Evolutionary conservation across 2,797 vertebrate species (phyloP).

Genomic region (Loris lydekkerianus): DNA sequence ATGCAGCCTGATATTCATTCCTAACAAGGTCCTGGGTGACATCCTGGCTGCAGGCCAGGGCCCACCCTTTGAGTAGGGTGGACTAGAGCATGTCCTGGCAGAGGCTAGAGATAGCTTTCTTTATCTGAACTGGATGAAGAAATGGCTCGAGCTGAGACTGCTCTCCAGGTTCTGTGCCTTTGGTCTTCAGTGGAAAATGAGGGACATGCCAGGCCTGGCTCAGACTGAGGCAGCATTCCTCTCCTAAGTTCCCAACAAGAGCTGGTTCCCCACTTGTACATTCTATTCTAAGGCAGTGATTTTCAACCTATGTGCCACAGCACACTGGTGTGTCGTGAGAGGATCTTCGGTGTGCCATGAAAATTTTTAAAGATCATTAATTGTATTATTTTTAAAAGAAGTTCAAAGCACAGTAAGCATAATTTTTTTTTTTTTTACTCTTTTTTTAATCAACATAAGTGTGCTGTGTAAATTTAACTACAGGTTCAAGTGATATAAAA

Average conservation of each 20-base stretch:
- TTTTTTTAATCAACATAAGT: no score
- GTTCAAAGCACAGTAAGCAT: no score
- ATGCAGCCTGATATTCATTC: not conserved
- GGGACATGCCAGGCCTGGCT: not conserved
- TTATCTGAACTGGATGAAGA: not conserved
- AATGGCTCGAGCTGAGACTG: not conserved
- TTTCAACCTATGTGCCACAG: no score
- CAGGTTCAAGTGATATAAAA: no score
- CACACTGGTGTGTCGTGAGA: no score
- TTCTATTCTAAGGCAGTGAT: no score
- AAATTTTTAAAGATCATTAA: no score
- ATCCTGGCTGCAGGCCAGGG: fast-evolving
- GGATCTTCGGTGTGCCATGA: no score
- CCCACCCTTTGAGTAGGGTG: not conserved
- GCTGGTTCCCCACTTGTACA: not conserved
- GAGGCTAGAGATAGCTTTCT: not conserved
- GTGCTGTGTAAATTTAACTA: no score
- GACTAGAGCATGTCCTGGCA: fast-evolving
- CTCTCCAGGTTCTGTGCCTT: not conserved
- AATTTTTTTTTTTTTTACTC: no score
- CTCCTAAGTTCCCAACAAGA: not conserved
- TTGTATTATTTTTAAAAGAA: no score
- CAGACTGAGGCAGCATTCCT: not conserved
- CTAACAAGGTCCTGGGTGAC: not conserved
- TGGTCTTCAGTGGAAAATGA: not conserved